phyloP scores from a whole-genome alignment of 2,888 invertebrate species.

The Portevinia maculata region DNA sequence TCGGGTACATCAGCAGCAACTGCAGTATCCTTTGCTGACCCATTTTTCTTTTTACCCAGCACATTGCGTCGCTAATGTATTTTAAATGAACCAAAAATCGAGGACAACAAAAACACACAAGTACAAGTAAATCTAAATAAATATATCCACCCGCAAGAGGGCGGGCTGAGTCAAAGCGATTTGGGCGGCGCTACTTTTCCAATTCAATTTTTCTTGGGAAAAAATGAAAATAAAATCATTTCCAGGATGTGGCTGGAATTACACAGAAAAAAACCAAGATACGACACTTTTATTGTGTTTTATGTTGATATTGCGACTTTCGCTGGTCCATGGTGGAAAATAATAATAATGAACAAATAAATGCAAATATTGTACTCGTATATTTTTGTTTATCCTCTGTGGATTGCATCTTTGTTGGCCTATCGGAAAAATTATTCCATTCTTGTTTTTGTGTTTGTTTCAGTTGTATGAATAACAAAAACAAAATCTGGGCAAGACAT shows the following conservation, averaged over 20 bases:
- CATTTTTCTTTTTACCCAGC: conserved; percentile 37
- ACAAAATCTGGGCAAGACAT: conserved; percentile 7
- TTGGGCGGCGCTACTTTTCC: not conserved
- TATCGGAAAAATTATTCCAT: conserved; percentile 37
- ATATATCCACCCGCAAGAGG: not conserved
- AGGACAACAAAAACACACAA: conserved; percentile 25
- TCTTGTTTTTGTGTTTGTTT: not conserved
- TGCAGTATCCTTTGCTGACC: conserved; percentile 39
- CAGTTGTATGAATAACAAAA: not conserved
- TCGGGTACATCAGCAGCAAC: conserved; percentile 1
- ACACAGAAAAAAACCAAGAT: not conserved
- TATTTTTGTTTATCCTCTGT: conserved; percentile 13
- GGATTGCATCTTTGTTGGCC: conserved; percentile 20
- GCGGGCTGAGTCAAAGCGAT: conserved; percentile 21
- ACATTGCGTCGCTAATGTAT: conserved; percentile 65
- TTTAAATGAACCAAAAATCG: conserved; percentile 71
- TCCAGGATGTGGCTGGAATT: not conserved
- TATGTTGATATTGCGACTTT: conserved; percentile 33
- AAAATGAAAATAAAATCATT: not conserved
- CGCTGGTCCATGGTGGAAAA: conserved; percentile 6
- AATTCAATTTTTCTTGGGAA: conserved; percentile 7
- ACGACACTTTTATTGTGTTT: conserved; percentile 30
- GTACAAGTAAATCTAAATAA: not conserved
- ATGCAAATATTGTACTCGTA: conserved; percentile 1
- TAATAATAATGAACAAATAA: not conserved